Conservation (phyloP, 2,888 invertebrate species). For the Erebia aethiops region DNA sequence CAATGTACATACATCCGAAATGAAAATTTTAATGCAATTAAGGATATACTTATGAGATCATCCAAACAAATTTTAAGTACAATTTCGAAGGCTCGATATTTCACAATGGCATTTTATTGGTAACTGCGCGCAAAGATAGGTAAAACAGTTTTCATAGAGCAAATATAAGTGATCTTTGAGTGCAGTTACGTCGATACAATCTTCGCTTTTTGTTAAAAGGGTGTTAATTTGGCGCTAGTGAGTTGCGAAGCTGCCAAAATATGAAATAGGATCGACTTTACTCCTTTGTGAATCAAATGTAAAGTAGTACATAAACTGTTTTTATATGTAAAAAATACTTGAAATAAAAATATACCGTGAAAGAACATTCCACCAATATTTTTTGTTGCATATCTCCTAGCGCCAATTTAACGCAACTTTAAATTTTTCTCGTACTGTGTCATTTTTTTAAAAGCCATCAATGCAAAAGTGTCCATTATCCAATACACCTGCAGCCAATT, state of each 20-base stretch:
- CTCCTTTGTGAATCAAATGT: too few species aligned
- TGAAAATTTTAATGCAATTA: constrained; percentile 36
- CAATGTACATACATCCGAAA: constrained; percentile 35
- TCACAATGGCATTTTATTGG: constrained; percentile 28
- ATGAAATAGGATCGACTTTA: too few species aligned
- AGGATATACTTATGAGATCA: constrained; percentile 68
- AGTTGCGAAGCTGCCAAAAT: background rate
- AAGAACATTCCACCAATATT: too few species aligned
- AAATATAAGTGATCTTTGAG: constrained; percentile 23
- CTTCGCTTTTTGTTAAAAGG: constrained; percentile 19
- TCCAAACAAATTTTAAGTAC: constrained; percentile 68
- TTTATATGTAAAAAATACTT: too few species aligned
- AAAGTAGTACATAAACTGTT: too few species aligned
- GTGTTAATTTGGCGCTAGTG: constrained; percentile 9
- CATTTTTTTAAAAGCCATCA: background rate
- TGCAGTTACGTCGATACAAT: constrained; percentile 21
- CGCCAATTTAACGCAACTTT: constrained; percentile 5
- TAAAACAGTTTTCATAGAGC: constrained; percentile 2
- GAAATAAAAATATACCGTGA: too few species aligned
- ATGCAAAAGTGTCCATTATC: constrained; percentile 11
- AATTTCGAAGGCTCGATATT: constrained; percentile 44
- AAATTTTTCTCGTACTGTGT: constrained; percentile 11
- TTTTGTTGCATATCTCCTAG: background rate
- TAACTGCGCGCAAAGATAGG: constrained; percentile 25
- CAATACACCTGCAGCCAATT: background rate